Evolutionary conservation across 1,140 invertebrate genomes (phyloP).

Genomic region (Myzus persicae): DNA sequence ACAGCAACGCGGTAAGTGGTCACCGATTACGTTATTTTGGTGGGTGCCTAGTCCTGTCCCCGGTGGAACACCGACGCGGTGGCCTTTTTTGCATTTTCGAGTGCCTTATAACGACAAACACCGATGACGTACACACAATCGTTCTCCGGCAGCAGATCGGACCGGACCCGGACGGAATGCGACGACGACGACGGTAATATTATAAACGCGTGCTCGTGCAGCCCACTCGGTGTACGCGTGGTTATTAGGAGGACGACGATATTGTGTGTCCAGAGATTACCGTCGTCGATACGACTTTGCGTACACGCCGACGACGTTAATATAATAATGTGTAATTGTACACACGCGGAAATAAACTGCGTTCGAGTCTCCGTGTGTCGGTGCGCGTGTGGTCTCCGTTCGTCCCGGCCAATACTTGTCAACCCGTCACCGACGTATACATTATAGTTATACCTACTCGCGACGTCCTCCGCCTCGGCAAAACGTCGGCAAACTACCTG

Average conservation of each 20-base stretch:
- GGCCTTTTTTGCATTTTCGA: too few relatives aligned
- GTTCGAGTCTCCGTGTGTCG: neutral
- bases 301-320: neutral
- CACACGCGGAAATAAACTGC: neutral
- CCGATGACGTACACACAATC: neutral
- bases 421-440: constrained; percentile 15
- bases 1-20: too few relatives aligned
- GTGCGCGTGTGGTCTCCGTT: constrained; percentile 31
- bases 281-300: constrained; percentile 8
- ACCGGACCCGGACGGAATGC: neutral
- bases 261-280: neutral
- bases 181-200: neutral
- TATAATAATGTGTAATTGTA: constrained; percentile 20
- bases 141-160: neutral
- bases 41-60: too few relatives aligned
- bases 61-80: too few relatives aligned
- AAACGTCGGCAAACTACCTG: neutral
- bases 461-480: neutral
- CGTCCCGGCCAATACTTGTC: constrained; percentile 22
- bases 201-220: neutral
- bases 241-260: neutral
- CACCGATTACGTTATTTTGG: too few relatives aligned
- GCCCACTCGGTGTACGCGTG: neutral
- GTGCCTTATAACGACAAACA: neutral
- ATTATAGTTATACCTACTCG: neutral